Base-by-base conservation (phyloP, 2,113 vertebrate genomes). In the Stegostoma tigrinum region DNA sequence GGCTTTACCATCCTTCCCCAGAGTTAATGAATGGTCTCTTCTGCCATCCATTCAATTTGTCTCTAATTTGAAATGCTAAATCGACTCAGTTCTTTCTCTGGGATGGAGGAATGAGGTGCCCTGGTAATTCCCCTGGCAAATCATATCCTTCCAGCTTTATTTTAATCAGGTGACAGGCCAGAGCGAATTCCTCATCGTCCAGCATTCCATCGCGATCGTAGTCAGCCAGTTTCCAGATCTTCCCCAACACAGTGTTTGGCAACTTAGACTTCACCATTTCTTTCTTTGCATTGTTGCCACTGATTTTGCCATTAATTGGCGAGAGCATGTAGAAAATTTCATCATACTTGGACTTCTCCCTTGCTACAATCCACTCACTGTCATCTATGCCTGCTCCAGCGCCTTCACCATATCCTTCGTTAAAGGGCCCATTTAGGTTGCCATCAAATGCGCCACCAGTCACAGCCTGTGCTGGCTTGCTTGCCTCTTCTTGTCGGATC, bases 201-300 rank as follows among this genome's bases (percentile, higher is more conserved):
- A 99, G 97, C 99, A 99, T 99, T 96, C 99, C 99, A 17, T 99
- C 99, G 0, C 96, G 97, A 97, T 99, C 98, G 96, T 98, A 98
- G 97, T 99, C 99, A 0, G 98, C 97, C 96, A 99, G 98, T 96
- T 99, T 99, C 99, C 99, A 99, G 97, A 99, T 99, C 98, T 99
- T 99, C 72, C 99, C 99, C 90, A 99, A 97, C 86, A 99, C 99
- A 0, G 98, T 98, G 96, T 99, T 99, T 96, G 99, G 99, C 96
- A 99, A 97, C 96, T 98, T 99, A 72, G 99, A 99, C 97, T 97
- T 99, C 97, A 99, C 98, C 99, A 99, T 99, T 97, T 99, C 99
- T 96, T 98, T 99, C 97, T 99, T 99, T 96, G 99, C 99, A 0
- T 98, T 99, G 97, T 98, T 98, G 0, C 99, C 99, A 0, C 98